These are phyloP conservation scores for Parapsyche elsis DNA, from an alignment of 1,140 invertebrate species.

Conservation along the genomic window DNA sequence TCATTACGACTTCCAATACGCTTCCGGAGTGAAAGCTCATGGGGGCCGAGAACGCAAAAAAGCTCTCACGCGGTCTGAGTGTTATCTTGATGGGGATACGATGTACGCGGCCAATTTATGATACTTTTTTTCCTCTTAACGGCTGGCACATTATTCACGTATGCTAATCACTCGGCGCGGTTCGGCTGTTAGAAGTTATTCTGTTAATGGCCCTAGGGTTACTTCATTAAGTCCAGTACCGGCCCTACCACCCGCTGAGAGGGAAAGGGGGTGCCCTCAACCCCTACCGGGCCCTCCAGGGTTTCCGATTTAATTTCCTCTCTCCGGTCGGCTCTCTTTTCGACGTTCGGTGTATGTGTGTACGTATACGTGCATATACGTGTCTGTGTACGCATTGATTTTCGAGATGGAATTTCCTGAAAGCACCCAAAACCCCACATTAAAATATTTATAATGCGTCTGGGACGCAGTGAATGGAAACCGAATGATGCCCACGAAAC, in stretches of 20 bases:
- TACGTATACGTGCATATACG: background rate
- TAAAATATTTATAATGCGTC: slow-evolving; percentile 22
- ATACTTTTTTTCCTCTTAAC: slow-evolving; percentile 12
- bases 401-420: slow-evolving; percentile 26
- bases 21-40: background rate
- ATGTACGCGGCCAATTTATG: slow-evolving; percentile 16
- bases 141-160: slow-evolving; percentile 42
- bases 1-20: slow-evolving; percentile 27
- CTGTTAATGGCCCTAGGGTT: slow-evolving; percentile 44
- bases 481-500: background rate
- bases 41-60: slow-evolving; percentile 1
- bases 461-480: slow-evolving; percentile 1
- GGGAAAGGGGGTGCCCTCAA: slow-evolving; percentile 1
- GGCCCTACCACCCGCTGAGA: slow-evolving; percentile 1
- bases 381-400: slow-evolving; percentile 30
- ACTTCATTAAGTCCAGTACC: slow-evolving; percentile 43
- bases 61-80: background rate
- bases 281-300: slow-evolving; percentile 15
- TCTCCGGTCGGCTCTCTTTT: slow-evolving; percentile 6
- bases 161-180: slow-evolving; percentile 44
- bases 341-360: background rate
- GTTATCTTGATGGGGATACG: slow-evolving; percentile 18
- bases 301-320: slow-evolving; percentile 48
- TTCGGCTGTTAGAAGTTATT: slow-evolving; percentile 45
- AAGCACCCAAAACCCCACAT: background rate